Evolutionary conservation across 1,140 invertebrate genomes (phyloP).

Genomic region (Drosophila pseudoananassae): DNA sequence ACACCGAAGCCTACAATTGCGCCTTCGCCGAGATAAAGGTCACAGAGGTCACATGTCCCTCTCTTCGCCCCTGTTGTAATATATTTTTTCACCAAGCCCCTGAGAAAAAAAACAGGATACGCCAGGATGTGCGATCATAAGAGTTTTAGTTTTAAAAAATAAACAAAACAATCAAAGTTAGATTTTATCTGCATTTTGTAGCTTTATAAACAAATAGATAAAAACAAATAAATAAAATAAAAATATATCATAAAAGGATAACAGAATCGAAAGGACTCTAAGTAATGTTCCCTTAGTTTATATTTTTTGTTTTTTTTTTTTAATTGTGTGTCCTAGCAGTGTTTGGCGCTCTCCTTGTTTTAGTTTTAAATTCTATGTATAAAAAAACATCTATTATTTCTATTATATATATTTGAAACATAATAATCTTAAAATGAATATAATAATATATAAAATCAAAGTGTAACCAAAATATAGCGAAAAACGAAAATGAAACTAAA

Average conservation of each 20-base stretch:
- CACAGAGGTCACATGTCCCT: not conserved
- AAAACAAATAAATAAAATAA: not conserved
- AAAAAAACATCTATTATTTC: conserved; percentile 16
- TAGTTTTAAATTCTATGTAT: conserved; percentile 34
- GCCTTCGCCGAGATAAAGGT: conserved; percentile 76
- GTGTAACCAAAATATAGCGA: conserved; percentile 28
- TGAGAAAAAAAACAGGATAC: conserved; percentile 1
- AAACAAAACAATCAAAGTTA: conserved; percentile 43
- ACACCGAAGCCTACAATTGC: conserved; percentile 69
- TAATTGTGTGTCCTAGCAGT: conserved; percentile 2
- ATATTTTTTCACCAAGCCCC: conserved; percentile 51
- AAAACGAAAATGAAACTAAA: conserved; percentile 6
- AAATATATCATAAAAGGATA: not conserved
- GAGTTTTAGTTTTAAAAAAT: conserved; percentile 1
- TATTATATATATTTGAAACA: conserved; percentile 15
- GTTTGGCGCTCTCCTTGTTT: conserved; percentile 1
- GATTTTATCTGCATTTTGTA: conserved; percentile 74
- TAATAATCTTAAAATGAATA: not conserved
- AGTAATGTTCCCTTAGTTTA: conserved; percentile 18
- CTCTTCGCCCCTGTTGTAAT: conserved; percentile 62
- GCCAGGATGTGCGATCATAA: conserved; percentile 11
- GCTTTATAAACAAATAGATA: conserved; percentile 56
- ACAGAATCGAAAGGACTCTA: conserved; percentile 6
- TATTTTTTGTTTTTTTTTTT: conserved; percentile 18
- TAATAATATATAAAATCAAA: conserved; percentile 17